A percentile compares a stretch with the other conserved stretches of the same genome.
Conservation (phyloP, 2,888 invertebrate genomes). For the Agelastica alni region DNA sequence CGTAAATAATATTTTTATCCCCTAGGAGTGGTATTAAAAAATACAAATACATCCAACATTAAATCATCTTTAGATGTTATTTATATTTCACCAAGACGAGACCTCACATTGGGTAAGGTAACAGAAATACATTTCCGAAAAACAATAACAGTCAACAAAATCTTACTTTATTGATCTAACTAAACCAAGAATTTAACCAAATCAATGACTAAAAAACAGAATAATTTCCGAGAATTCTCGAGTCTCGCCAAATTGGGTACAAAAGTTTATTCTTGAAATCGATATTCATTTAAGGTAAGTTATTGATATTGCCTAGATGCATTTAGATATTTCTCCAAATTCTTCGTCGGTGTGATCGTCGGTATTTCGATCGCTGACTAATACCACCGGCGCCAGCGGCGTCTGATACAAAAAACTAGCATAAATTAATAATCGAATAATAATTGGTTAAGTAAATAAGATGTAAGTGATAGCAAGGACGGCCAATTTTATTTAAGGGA, state of each 20-base stretch:
- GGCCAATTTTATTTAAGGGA: too few relatives aligned
- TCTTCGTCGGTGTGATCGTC: conserved; percentile 1
- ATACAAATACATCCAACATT: too few relatives aligned
- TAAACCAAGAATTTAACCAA: background rate
- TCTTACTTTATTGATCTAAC: conserved; percentile 11
- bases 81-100: too few relatives aligned
- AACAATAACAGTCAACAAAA: conserved; percentile 15
- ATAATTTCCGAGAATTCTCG: conserved; percentile 4
- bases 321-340: conserved; percentile 25
- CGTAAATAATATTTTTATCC: too few relatives aligned
- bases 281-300: conserved; percentile 31
- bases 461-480: too few relatives aligned
- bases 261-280: conserved; percentile 26
- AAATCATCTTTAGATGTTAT: too few relatives aligned
- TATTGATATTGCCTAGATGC: conserved; percentile 34
- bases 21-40: too few relatives aligned
- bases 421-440: too few relatives aligned
- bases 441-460: too few relatives aligned
- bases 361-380: background rate
- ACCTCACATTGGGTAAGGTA: too few relatives aligned
- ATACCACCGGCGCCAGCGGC: background rate
- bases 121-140: conserved; percentile 3
- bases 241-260: conserved; percentile 4
- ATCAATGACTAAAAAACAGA: background rate
- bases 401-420: background rate